Evolutionary conservation across 2,113 vertebrate genomes (phyloP).

Genomic region (Andinoacara biseriatus): DNA sequence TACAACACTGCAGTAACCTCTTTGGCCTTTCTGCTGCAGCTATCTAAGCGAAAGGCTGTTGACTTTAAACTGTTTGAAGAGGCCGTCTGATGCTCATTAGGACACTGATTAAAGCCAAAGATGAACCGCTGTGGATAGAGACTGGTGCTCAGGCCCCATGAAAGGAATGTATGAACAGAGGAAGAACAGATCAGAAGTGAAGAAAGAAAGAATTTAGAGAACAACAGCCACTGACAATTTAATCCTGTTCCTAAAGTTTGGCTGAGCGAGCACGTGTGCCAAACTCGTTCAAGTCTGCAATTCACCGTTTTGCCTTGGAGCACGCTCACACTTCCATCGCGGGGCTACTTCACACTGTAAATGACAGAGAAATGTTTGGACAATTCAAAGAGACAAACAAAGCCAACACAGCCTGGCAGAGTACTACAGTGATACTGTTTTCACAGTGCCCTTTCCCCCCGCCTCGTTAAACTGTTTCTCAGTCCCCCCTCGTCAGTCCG

Average conservation of each 20-base stretch:
- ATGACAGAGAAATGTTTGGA: constrained; percentile 71
- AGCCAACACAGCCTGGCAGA: constrained; percentile 75
- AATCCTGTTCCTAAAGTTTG: not conserved
- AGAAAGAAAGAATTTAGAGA: constrained; percentile 11
- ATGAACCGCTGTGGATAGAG: constrained; percentile 3
- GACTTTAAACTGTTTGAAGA: constrained; percentile 19
- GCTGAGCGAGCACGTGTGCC: constrained; percentile 20
- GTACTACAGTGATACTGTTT: constrained; percentile 72
- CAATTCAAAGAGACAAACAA: constrained; percentile 79
- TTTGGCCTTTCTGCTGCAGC: not conserved
- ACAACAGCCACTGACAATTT: constrained; percentile 22
- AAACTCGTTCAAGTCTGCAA: constrained; percentile 30
- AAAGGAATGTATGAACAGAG: constrained; percentile 57
- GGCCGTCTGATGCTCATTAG: constrained; percentile 33
- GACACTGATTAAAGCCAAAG: constrained; percentile 19
- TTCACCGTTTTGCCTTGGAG: constrained; percentile 28
- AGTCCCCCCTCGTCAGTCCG: constrained; percentile 46
- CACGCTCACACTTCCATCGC: not conserved
- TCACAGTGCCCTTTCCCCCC: constrained; percentile 55
- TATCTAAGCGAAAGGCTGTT: not conserved
- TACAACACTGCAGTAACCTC: not conserved
- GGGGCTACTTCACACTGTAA: constrained; percentile 49
- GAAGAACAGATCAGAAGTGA: not conserved
- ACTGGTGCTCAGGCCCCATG: constrained; percentile 26
- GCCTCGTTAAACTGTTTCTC: constrained; percentile 42